Percentiles rank a stretch among this genome's conserved stretches.
Evolutionary conservation across 2,113 vertebrate species (phyloP).

Genomic region (Hemiscyllium ocellatum): DNA sequence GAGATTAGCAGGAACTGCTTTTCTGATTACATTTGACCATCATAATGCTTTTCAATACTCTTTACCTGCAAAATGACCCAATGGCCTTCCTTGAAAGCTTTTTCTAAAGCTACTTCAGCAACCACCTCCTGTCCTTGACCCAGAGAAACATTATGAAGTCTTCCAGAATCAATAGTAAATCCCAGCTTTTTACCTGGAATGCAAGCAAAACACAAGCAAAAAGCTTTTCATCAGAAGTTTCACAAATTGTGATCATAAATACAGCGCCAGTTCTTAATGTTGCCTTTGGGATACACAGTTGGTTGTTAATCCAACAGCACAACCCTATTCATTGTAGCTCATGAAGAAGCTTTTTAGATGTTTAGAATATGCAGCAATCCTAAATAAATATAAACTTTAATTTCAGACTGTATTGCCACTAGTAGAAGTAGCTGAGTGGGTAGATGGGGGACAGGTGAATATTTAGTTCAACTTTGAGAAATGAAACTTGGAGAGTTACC

Average conservation of each 20-base stretch:
- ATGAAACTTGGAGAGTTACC: too few relatives aligned
- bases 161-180: slow-evolving; percentile 63
- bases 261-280: slow-evolving; percentile 32
- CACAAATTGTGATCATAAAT: neutral
- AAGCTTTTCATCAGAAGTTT: slow-evolving; percentile 46
- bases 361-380: too few relatives aligned
- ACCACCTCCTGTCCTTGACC: slow-evolving; percentile 68
- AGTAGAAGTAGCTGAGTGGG: too few relatives aligned
- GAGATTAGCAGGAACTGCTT: neutral
- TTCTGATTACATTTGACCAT: neutral
- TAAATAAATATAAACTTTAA: too few relatives aligned
- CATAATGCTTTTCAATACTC: neutral
- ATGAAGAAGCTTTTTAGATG: too few relatives aligned
- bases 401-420: too few relatives aligned
- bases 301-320: too few relatives aligned
- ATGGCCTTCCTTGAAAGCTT: slow-evolving; percentile 57
- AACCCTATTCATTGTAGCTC: too few relatives aligned
- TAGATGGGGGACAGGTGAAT: too few relatives aligned
- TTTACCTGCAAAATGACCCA: slow-evolving; percentile 69
- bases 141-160: slow-evolving; percentile 67
- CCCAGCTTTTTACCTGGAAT: slow-evolving; percentile 66
- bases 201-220: slow-evolving; percentile 38
- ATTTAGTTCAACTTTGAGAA: too few relatives aligned
- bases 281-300: too few relatives aligned
- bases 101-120: slow-evolving; percentile 58